These are phyloP conservation scores for Ivindomyrus marchei DNA, from an alignment of 2,113 vertebrate genomes.

Conservation along the genomic window DNA sequence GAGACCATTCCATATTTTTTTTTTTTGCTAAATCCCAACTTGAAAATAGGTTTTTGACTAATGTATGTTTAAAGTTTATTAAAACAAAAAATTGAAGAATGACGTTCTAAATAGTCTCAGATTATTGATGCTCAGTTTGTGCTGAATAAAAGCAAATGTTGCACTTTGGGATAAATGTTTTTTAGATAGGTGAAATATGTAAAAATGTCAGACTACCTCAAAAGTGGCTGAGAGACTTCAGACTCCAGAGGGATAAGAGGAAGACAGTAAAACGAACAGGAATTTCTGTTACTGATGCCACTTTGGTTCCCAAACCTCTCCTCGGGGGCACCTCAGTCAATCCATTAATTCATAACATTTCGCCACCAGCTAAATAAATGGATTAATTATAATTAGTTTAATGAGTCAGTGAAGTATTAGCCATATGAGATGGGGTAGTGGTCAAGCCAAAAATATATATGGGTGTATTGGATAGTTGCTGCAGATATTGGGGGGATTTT, in stretches of 20 bases:
- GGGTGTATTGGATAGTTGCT: neutral
- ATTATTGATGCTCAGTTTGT: neutral
- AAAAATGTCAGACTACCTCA: neutral
- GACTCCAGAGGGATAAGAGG: neutral
- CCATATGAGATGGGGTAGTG: neutral
- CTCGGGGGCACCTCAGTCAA: neutral
- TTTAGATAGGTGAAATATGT: neutral
- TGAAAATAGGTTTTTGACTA: too few relatives aligned
- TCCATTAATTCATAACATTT: neutral
- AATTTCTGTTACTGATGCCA: neutral
- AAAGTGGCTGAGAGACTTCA: neutral
- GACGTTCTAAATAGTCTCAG: neutral
- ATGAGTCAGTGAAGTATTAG: neutral
- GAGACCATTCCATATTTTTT: too few relatives aligned
- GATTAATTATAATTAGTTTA: neutral
- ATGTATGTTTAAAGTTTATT: too few relatives aligned
- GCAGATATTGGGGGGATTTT: neutral
- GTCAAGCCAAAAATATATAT: neutral
- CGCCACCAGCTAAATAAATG: neutral
- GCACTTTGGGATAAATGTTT: neutral
- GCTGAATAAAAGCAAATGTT: too few relatives aligned
- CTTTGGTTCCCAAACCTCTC: neutral
- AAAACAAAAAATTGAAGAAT: neutral
- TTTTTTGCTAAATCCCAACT: too few relatives aligned
- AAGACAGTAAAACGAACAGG: neutral